These are phyloP conservation scores for Cosmia pyralina DNA, from an alignment of 2,888 invertebrate species.

Conservation along the genomic window DNA sequence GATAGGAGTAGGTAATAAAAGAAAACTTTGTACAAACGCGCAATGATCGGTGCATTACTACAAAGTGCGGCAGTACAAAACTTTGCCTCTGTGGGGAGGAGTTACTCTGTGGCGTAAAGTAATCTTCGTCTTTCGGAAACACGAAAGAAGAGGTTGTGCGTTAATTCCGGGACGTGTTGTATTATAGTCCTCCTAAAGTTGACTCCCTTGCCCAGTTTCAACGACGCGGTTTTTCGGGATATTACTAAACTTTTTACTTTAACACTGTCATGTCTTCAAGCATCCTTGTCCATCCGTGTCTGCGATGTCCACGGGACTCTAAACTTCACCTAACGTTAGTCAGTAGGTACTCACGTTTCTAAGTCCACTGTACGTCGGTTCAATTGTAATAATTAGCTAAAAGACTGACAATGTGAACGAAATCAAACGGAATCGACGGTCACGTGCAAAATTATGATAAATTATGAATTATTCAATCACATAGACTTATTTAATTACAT, in stretches of 20 bases:
- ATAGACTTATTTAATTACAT: slow-evolving; percentile 86
- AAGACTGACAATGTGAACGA: slow-evolving; percentile 85
- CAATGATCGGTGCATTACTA: too few species aligned
- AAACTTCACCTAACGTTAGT: slow-evolving; percentile 58
- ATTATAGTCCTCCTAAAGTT: too few species aligned
- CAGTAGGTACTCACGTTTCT: slow-evolving; percentile 63
- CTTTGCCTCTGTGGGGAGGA: too few species aligned
- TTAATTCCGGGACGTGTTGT: too few species aligned
- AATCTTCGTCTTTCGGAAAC: too few species aligned
- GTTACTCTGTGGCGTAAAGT: too few species aligned
- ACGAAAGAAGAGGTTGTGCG: too few species aligned
- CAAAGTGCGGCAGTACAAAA: too few species aligned
- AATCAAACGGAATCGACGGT: slow-evolving; percentile 72
- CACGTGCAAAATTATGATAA: slow-evolving; percentile 79
- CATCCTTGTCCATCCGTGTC: slow-evolving; percentile 26
- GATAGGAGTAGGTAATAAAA: too few species aligned
- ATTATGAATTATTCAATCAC: slow-evolving; percentile 81
- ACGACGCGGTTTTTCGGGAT: slow-evolving; percentile 30
- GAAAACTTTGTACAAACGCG: too few species aligned
- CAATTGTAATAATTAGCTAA: slow-evolving; percentile 73
- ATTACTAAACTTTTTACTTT: slow-evolving; percentile 37
- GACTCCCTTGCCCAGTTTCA: neutral
- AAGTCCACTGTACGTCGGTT: slow-evolving; percentile 63
- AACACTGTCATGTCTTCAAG: slow-evolving; percentile 20
- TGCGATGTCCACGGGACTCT: slow-evolving; percentile 57